These are phyloP conservation scores for Champsocephalus gunnari DNA, from an alignment of 2,797 vertebrate genomes.

Conservation along the genomic window DNA sequence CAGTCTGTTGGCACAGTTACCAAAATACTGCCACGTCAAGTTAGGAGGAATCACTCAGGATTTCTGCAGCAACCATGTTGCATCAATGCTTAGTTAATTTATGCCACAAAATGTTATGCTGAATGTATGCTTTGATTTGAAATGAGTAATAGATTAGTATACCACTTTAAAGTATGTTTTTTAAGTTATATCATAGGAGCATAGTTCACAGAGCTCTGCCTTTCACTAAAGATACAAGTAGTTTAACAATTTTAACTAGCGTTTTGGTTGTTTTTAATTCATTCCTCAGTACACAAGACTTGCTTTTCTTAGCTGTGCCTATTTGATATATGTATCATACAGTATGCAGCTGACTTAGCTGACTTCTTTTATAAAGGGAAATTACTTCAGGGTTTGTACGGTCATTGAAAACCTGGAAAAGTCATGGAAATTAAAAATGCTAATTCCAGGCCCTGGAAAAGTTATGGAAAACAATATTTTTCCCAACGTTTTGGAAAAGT, in stretches of 20 bases:
- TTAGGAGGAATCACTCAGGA: slow-evolving; percentile 28
- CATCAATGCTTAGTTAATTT: not conserved
- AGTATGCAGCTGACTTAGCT: not conserved
- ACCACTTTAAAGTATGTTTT: not conserved
- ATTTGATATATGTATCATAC: not conserved
- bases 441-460: no score
- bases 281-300: not conserved
- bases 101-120: not conserved
- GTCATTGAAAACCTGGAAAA: no score
- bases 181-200: not conserved
- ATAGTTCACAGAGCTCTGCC: not conserved
- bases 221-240: not conserved
- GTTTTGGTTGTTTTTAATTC: not conserved
- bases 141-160: not conserved
- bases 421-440: no score
- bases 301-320: slow-evolving; percentile 5
- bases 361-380: not conserved
- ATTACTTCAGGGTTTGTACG: not conserved
- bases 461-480: no score
- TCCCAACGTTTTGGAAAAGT: no score
- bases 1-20: slow-evolving; percentile 66
- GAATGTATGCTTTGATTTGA: not conserved
- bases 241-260: not conserved
- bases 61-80: slow-evolving; percentile 2
- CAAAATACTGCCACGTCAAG: slow-evolving; percentile 67